These are phyloP conservation scores for Coleophora deauratella DNA, from an alignment of 2,888 invertebrate species.

Conservation along the genomic window DNA sequence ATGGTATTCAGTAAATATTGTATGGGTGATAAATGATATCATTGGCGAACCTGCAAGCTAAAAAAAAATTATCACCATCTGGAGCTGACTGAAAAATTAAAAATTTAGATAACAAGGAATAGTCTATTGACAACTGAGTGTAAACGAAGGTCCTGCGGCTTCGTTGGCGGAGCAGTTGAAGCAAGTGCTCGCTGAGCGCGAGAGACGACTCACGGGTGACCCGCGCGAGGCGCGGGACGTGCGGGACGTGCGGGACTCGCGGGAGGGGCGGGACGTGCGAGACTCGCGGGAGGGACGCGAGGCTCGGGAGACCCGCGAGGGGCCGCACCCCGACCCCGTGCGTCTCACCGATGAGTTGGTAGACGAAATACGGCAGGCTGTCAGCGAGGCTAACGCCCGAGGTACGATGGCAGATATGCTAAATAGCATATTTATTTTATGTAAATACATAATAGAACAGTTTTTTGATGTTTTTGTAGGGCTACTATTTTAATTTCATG, in stretches of 20 bases:
- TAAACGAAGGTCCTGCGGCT: slow-evolving; percentile 77
- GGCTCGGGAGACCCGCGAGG: slow-evolving; percentile 7
- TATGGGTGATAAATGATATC: too few species aligned
- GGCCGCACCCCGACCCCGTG: slow-evolving; percentile 74
- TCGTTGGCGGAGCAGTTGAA: slow-evolving; percentile 90
- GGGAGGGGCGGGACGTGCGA: slow-evolving; percentile 18
- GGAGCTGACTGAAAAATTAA: too few species aligned
- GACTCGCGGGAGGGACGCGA: slow-evolving; percentile 2
- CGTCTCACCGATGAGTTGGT: slow-evolving; percentile 86
- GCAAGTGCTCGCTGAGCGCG: slow-evolving; percentile 89
- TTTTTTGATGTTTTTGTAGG: too few species aligned
- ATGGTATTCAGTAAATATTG: too few species aligned
- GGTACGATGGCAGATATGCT: slow-evolving; percentile 60
- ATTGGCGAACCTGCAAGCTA: too few species aligned
- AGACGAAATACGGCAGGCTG: slow-evolving; percentile 91
- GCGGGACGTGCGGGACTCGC: background rate
- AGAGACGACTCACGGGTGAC: slow-evolving; percentile 78
- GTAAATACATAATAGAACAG: too few species aligned
- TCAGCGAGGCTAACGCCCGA: slow-evolving; percentile 90
- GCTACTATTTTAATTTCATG: too few species aligned
- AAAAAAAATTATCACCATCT: too few species aligned
- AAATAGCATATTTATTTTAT: too few species aligned
- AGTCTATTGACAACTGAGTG: slow-evolving; percentile 8
- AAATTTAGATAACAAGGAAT: too few species aligned
- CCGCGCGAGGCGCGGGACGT: slow-evolving; percentile 35